Evolutionary conservation across 2,797 vertebrate genomes (phyloP).

Genomic region (Hoplostethus atlanticus): DNA sequence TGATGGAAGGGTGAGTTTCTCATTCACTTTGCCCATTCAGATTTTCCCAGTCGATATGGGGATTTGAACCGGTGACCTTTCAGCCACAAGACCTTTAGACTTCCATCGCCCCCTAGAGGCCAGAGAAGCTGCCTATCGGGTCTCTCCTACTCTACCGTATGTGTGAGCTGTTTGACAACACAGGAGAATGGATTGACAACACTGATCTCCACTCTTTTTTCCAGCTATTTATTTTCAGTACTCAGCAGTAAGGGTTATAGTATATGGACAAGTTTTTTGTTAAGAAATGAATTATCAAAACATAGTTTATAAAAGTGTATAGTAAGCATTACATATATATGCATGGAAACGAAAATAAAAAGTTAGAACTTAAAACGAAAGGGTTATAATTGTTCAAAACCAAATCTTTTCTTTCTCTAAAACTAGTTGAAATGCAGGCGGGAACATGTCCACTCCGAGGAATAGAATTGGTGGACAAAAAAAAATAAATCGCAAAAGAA

Average conservation of each 20-base stretch:
- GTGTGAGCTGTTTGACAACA: not conserved
- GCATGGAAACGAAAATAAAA: conserved; percentile 73
- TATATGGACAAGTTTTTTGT: conserved; percentile 86
- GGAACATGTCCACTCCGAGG: conserved; percentile 61
- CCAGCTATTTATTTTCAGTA: conserved; percentile 87
- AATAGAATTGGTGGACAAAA: conserved; percentile 26
- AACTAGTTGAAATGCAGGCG: conserved; percentile 71
- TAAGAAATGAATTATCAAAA: conserved; percentile 90
- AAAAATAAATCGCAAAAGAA: conserved; percentile 43
- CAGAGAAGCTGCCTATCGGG: not conserved
- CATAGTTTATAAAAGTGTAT: conserved; percentile 88
- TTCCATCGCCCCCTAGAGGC: not conserved
- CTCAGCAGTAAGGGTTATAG: conserved; percentile 87
- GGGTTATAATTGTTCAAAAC: conserved; percentile 68
- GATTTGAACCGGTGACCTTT: too few relatives aligned
- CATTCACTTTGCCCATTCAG: not conserved
- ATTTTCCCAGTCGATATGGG: too few relatives aligned
- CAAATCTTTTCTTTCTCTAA: conserved; percentile 43
- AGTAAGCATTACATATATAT: conserved; percentile 85
- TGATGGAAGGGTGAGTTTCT: not conserved
- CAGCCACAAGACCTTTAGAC: too few relatives aligned
- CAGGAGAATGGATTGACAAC: conserved; percentile 48
- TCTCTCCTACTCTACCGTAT: not conserved
- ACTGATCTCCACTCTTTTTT: conserved; percentile 49
- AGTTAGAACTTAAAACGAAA: conserved; percentile 61